Conservation (phyloP, 2,113 vertebrate species). For the Alaudala cheleensis region DNA sequence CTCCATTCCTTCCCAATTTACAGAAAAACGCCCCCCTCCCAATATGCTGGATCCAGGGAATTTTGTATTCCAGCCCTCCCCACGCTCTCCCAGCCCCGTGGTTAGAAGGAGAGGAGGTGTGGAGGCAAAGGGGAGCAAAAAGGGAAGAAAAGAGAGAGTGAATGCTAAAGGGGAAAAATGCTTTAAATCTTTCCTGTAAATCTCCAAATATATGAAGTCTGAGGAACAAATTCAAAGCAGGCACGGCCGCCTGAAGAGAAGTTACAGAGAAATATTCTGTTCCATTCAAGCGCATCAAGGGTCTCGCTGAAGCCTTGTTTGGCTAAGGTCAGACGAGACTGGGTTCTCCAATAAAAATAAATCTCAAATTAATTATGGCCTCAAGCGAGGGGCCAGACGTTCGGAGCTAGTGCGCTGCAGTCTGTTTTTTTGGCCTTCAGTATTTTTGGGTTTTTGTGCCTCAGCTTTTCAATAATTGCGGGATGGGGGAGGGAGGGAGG, state of each 20-base stretch:
- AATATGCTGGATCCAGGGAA: not conserved
- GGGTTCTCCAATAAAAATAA: conserved; percentile 99
- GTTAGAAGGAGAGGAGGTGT: not conserved
- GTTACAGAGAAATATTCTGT: conserved; percentile 88
- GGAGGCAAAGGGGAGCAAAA: not conserved
- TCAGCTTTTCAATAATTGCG: conserved; percentile 54
- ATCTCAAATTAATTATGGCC: conserved; percentile 99
- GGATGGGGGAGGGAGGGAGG: not conserved
- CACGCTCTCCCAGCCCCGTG: not conserved
- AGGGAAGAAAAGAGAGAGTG: conserved; percentile 5
- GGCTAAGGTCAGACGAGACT: conserved; percentile 97
- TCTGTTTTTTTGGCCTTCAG: conserved; percentile 78
- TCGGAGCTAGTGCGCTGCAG: conserved; percentile 86
- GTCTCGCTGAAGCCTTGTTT: conserved; percentile 94
- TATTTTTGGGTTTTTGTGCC: conserved; percentile 71
- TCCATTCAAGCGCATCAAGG: conserved; percentile 90
- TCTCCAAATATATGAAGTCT: conserved; percentile 74
- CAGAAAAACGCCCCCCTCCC: not conserved
- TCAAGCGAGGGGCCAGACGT: conserved; percentile 92
- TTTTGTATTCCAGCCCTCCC: not conserved
- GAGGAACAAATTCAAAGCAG: conserved; percentile 89
- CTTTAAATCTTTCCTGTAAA: conserved; percentile 76
- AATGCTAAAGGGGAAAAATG: conserved; percentile 5
- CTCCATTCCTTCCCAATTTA: not conserved
- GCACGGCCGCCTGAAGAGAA: conserved; percentile 81